Percentiles rank a stretch among this genome's conserved stretches.
Evolutionary conservation across 2,797 vertebrate genomes (phyloP).

Genomic region (Gastrophryne carolinensis): DNA sequence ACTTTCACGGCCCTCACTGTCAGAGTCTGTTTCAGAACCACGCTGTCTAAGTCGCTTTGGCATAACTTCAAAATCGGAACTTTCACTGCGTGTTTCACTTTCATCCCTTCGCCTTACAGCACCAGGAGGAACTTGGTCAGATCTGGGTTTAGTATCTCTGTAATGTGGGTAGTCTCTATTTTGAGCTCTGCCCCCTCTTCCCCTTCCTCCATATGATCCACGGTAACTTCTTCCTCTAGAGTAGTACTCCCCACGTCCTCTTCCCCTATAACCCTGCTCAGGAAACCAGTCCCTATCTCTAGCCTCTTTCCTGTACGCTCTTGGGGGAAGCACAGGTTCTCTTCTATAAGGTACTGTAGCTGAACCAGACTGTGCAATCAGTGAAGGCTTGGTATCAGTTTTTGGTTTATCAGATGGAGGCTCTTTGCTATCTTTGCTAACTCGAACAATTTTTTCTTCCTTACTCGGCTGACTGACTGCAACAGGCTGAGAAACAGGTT

Average conservation of each 20-base stretch:
- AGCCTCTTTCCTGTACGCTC: slow-evolving; percentile 86
- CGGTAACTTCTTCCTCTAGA: slow-evolving; percentile 93
- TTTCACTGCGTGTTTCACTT: slow-evolving; percentile 97
- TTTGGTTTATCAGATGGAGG: slow-evolving; percentile 74
- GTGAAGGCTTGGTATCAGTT: slow-evolving; percentile 70
- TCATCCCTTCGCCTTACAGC: slow-evolving; percentile 89
- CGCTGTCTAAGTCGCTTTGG: slow-evolving; percentile 90
- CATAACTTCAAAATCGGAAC: slow-evolving; percentile 94
- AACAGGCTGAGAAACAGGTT: slow-evolving; percentile 49
- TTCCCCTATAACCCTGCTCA: slow-evolving; percentile 85
- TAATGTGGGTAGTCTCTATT: slow-evolving; percentile 86
- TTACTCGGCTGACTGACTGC: slow-evolving; percentile 54
- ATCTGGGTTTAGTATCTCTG: slow-evolving; percentile 83
- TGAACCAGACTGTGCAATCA: not conserved
- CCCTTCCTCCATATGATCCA: slow-evolving; percentile 88
- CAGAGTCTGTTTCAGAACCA: slow-evolving; percentile 94
- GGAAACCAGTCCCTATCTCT: slow-evolving; percentile 88
- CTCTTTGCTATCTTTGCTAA: slow-evolving; percentile 70
- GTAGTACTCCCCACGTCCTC: slow-evolving; percentile 96
- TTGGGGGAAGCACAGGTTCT: slow-evolving; percentile 82
- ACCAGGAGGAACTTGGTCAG: slow-evolving; percentile 74
- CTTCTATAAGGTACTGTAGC: slow-evolving; percentile 65
- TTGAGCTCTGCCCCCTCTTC: slow-evolving; percentile 79
- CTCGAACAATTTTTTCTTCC: slow-evolving; percentile 86
- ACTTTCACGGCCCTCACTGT: slow-evolving; percentile 93